Evolutionary conservation across 1,140 invertebrate genomes (phyloP).

Genomic region (Aphis craccivora): DNA sequence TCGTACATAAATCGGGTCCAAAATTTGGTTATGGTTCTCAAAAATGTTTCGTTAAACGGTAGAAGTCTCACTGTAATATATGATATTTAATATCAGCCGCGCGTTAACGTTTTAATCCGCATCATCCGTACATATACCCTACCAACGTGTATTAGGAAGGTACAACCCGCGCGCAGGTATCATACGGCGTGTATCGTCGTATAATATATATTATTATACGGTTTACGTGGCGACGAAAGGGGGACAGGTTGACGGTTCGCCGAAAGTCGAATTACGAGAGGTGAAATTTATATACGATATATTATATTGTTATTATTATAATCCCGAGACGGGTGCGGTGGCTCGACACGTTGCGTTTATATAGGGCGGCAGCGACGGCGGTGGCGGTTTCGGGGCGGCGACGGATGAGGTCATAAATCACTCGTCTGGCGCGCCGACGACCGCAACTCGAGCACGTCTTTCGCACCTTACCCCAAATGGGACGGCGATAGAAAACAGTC

Average conservation of each 20-base stretch:
- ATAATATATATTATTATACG: not conserved
- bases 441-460: not conserved
- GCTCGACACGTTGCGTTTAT: not conserved
- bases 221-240: not conserved
- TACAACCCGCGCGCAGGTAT: not conserved
- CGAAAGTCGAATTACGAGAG: not conserved
- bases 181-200: not conserved
- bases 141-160: too few species aligned
- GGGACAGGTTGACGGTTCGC: not conserved
- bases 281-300: slow-evolving; percentile 13
- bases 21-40: too few species aligned
- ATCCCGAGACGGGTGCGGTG: not conserved
- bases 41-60: too few species aligned
- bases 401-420: slow-evolving; percentile 14
- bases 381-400: not conserved
- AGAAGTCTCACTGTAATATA: too few species aligned
- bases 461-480: not conserved
- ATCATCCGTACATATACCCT: not conserved
- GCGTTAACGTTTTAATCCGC: not conserved
- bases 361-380: not conserved
- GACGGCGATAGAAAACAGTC: not conserved
- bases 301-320: slow-evolving; percentile 20
- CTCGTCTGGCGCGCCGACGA: not conserved
- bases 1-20: too few species aligned
- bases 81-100: not conserved